Evolutionary conservation across 2,113 vertebrate genomes (phyloP).

Genomic region (Himantopus leucocephalus): DNA sequence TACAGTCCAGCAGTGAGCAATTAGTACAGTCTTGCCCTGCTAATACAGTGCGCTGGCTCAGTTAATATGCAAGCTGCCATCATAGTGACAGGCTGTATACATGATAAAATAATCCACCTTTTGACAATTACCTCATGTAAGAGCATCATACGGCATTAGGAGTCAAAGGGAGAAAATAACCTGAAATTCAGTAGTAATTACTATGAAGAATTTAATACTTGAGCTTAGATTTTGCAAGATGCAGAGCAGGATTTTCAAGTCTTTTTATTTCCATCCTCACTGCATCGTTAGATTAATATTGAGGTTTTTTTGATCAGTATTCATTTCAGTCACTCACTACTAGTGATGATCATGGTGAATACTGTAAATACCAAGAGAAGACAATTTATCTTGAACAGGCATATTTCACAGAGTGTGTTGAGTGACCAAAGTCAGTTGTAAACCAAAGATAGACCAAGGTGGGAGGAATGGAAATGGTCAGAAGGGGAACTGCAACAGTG

Average conservation of each 20-base stretch:
- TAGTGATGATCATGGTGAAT: not conserved
- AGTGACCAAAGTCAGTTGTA: not conserved
- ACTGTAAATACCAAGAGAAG: not conserved
- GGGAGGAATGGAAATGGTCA: not conserved
- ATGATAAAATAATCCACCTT: not conserved
- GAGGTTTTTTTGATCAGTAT: not conserved
- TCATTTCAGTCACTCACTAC: not conserved
- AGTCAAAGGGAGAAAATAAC: not conserved
- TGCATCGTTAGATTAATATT: not conserved
- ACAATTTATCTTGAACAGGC: not conserved
- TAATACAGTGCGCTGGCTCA: not conserved
- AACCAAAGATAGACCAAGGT: not conserved
- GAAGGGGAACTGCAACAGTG: not conserved
- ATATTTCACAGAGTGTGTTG: not conserved
- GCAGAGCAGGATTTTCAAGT: not conserved
- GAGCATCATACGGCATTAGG: not conserved
- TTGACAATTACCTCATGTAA: not conserved
- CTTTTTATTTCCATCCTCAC: not conserved
- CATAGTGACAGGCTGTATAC: not conserved
- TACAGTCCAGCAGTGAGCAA: not conserved
- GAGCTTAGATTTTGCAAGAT: not conserved
- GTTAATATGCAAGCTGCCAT: not conserved
- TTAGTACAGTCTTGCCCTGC: not conserved
- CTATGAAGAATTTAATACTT: not conserved
- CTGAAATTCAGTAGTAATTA: not conserved